These are phyloP conservation scores for Dasysyrphus tricinctus DNA, from an alignment of 2,888 invertebrate genomes.

Conservation along the genomic window DNA sequence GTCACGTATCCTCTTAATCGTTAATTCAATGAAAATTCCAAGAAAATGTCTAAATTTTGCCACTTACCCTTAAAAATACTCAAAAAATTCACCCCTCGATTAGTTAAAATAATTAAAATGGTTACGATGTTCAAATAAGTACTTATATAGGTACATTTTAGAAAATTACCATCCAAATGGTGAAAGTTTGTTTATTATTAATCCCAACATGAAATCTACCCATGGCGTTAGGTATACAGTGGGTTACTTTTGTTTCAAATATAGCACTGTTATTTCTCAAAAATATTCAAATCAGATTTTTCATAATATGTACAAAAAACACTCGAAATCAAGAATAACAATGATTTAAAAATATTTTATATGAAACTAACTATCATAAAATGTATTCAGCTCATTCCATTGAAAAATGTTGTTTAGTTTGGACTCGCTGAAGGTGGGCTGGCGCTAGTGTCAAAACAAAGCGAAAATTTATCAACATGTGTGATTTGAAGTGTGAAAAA, in stretches of 20 bases:
- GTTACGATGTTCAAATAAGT: conserved; percentile 41
- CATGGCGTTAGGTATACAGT: conserved; percentile 18
- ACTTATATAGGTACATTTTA: conserved; percentile 32
- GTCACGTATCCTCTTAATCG: not conserved
- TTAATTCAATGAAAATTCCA: conserved; percentile 46
- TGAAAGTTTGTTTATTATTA: conserved; percentile 59
- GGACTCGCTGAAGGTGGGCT: too few species aligned
- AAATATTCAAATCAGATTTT: not conserved
- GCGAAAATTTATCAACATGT: too few species aligned
- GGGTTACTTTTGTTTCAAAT: not conserved
- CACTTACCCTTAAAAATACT: not conserved
- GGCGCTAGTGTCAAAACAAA: too few species aligned
- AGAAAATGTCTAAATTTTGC: conserved; percentile 53
- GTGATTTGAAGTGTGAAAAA: too few species aligned
- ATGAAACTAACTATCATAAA: too few species aligned
- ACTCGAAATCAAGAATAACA: too few species aligned
- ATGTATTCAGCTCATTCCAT: too few species aligned
- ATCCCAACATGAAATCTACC: conserved; percentile 67
- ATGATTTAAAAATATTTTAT: too few species aligned
- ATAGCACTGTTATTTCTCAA: not conserved
- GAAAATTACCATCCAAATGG: conserved; percentile 59
- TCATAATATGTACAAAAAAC: not conserved
- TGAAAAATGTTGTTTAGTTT: too few species aligned
- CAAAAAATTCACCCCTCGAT: conserved; percentile 16
- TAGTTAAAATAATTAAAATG: conserved; percentile 45